Percentiles rank a stretch among this genome's conserved stretches.
Evolutionary conservation across 2,888 invertebrate species (phyloP).

Genomic region (Drosophila melanosoma): DNA sequence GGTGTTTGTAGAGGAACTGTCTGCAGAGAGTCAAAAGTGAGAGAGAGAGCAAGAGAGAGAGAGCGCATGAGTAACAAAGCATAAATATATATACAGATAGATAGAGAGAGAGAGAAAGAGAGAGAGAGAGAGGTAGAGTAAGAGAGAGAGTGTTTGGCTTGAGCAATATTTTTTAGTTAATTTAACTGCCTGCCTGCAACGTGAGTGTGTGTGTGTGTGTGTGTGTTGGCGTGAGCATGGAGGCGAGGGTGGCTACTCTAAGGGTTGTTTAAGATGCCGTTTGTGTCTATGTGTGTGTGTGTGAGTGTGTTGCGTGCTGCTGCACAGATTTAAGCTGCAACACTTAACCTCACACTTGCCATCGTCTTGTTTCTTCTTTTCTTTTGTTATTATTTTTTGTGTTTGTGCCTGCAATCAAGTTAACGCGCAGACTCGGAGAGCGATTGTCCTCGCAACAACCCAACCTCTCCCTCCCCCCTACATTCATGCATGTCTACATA

Average conservation of each 20-base stretch:
- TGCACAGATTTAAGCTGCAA: constrained; percentile 76
- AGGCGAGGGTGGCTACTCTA: constrained; percentile 27
- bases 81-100: constrained; percentile 11
- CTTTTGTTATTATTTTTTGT: constrained; percentile 6
- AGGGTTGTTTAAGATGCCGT: constrained; percentile 61
- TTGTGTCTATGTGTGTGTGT: constrained; percentile 13
- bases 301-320: constrained; percentile 2
- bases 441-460: constrained; percentile 20
- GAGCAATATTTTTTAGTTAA: constrained; percentile 62
- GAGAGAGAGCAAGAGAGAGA: constrained; percentile 38
- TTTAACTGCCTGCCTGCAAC: constrained; percentile 47
- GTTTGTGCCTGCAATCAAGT: constrained; percentile 25
- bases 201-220: constrained; percentile 12
- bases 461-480: not conserved
- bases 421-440: constrained; percentile 79
- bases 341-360: constrained; percentile 80
- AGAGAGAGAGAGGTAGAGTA: constrained; percentile 28
- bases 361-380: constrained; percentile 52
- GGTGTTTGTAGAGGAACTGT: constrained; percentile 90
- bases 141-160: constrained; percentile 9
- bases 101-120: constrained; percentile 7
- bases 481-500: not conserved
- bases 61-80: constrained; percentile 65
- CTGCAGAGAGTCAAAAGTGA: constrained; percentile 86
- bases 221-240: constrained; percentile 18